A percentile compares a stretch with the other conserved stretches of the same genome.
Conservation (phyloP, 2,888 invertebrate genomes). For the Chydorus sphaericus region DNA sequence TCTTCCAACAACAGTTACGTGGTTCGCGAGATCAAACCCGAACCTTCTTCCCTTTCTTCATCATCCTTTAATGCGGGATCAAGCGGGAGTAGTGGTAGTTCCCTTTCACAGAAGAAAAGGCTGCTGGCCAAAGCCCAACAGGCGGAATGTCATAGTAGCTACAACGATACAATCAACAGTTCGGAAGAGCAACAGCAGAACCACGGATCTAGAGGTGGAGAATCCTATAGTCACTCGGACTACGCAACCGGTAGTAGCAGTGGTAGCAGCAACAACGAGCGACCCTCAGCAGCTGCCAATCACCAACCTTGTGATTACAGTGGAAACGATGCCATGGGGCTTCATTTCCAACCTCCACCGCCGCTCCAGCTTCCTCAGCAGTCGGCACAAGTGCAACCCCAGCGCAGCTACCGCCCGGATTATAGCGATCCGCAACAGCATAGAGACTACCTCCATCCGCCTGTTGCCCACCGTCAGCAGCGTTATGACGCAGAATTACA, state of each 20-base stretch:
- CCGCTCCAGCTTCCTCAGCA: not conserved
- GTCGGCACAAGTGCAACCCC: not conserved
- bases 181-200: not conserved
- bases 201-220: too few species aligned
- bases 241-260: too few species aligned
- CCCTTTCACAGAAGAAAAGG: constrained; percentile 77
- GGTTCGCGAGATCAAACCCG: constrained; percentile 35
- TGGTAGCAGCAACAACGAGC: too few species aligned
- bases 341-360: not conserved
- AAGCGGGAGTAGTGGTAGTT: constrained; percentile 29
- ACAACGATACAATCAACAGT: constrained; percentile 19
- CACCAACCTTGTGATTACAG: constrained; percentile 1
- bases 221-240: too few species aligned
- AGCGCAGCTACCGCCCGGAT: not conserved
- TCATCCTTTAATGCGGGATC: not conserved
- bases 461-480: constrained; percentile 34
- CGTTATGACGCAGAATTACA: constrained; percentile 1
- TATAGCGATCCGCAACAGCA: constrained; percentile 29
- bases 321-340: not conserved
- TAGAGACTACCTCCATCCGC: constrained; percentile 42
- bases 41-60: constrained; percentile 23
- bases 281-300: too few species aligned
- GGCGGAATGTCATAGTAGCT: constrained; percentile 43
- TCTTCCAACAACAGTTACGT: constrained; percentile 11
- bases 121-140: constrained; percentile 69